Evolutionary conservation across 2,888 invertebrate genomes (phyloP), one percentile per base, ranked within the genome.

Genomic region (Adelphocoris suturalis): DNA sequence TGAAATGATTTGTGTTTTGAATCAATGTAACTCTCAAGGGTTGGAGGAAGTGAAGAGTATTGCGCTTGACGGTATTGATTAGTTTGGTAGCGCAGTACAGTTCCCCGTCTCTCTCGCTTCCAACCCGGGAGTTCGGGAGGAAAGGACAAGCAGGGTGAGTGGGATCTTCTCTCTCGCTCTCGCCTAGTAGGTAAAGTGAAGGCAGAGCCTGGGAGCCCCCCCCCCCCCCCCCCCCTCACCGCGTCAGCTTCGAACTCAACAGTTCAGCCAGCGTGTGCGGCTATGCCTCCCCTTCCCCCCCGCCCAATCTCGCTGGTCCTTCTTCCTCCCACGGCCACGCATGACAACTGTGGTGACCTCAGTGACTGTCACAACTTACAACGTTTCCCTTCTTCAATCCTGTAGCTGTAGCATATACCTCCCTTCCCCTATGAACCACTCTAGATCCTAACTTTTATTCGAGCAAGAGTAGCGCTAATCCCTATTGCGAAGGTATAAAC

Each of bases 41-140:
- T 88, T 78, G 55, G 88, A 88, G 88, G 88, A 88, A 88, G 88
- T 88, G 88, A 88, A 88, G 88, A 88, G 88, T 78, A 88, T 88
- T 88, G 88, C 88, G 88, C 88, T 88, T 88, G 88, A 88, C 88
- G 88, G 88, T 88, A 88, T 88, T 88, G 88, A 88, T 88, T 88
- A 88, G 88, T 88, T 88, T 88, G 88, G 88, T 88, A 88, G 88
- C 88, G 88, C 88, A 88, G 88, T 55, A 80, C 88, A 19, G 57
- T 55, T 46, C 48, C 75, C 27, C 68, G 37, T 86, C 88, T 88
- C 88, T 27, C 88, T 88, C 48, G 88, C 75, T 23, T 27, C 28
- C 86, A 46, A 61, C 23, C 78, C 78, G 46, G 46, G 78, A 28
- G 28, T 85, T 85, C 55, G 85, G 85, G 78, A 76, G 87, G 84